These are phyloP conservation scores for Drosophila acutilabella DNA, from an alignment of 2,888 invertebrate genomes.

Conservation along the genomic window DNA sequence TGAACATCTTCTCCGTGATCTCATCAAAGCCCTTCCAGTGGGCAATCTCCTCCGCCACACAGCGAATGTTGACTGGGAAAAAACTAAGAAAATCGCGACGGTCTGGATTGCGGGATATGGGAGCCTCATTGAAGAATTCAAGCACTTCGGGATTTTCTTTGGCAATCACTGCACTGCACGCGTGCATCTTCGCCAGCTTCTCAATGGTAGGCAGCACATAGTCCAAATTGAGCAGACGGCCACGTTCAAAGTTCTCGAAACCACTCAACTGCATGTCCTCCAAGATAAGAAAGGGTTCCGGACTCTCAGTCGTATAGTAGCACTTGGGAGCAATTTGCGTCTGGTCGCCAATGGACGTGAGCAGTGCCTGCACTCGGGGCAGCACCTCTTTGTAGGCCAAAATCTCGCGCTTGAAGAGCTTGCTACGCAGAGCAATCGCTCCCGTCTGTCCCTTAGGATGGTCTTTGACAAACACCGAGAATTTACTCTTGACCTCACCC, in stretches of 20 bases:
- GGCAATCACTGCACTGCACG: slow-evolving; percentile 85
- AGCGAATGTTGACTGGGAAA: slow-evolving; percentile 83
- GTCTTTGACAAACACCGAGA: slow-evolving; percentile 84
- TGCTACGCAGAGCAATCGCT: slow-evolving; percentile 83
- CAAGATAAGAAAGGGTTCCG: slow-evolving; percentile 85
- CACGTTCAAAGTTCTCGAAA: slow-evolving; percentile 86
- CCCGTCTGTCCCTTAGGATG: slow-evolving; percentile 84
- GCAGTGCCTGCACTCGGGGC: slow-evolving; percentile 79
- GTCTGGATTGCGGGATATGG: slow-evolving; percentile 83
- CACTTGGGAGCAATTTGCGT: slow-evolving; percentile 83
- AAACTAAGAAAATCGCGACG: slow-evolving; percentile 83
- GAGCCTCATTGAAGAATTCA: slow-evolving; percentile 82
- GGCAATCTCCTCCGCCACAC: slow-evolving; percentile 82
- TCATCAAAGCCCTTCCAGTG: slow-evolving; percentile 84
- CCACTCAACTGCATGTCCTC: slow-evolving; percentile 87
- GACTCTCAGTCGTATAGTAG: slow-evolving; percentile 83
- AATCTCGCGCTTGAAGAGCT: slow-evolving; percentile 84
- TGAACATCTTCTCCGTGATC: slow-evolving; percentile 83
- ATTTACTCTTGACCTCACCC: slow-evolving; percentile 75
- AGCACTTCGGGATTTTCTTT: slow-evolving; percentile 76
- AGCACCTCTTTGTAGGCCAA: slow-evolving; percentile 82
- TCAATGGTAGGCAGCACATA: slow-evolving; percentile 86
- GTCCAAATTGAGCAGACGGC: slow-evolving; percentile 86
- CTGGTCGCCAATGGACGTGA: slow-evolving; percentile 81
- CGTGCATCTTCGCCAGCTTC: slow-evolving; percentile 87